Evolutionary conservation across 1,140 invertebrate species (phyloP), one percentile per base, ranked within the genome.

Genomic region (Drosophila setifemur): DNA sequence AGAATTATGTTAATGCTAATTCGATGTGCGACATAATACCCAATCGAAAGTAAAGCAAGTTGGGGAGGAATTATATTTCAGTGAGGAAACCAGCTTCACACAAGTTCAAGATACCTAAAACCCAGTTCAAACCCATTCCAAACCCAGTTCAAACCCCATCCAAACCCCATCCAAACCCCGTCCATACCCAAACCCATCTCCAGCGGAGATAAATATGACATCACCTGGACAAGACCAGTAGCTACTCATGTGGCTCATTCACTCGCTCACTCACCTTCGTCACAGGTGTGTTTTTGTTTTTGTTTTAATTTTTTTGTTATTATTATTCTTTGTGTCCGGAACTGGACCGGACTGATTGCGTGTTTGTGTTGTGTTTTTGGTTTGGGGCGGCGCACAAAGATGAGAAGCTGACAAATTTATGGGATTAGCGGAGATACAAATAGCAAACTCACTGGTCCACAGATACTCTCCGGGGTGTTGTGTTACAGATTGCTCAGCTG

Each of bases 401-500:
- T 47, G 55, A 71, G 35, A 47, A 61, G 42, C 52, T 71, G 14
- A 54, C 49, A 63, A 53, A 72, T 73, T 73, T 72, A 73, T 73
- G 68, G 47, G 43, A 47, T 71, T 57, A 69, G 16, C 64, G 9
- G 26, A 45, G 33, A 49, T 44, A 33, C 25, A 14, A 42, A 60
- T 55, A 54, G 25, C 14, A 23, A 31, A 37, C 5, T 33, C 31
- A 33, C 31, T n/a, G n/a, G 12, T 31, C 3, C 29, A 2, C 45
- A 16, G 18, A 26, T 23, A 19, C 39, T 21, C 25, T 23, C 14
- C n/a, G 12, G 6, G 23, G n/a, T 47, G 42, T 48, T 25, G n/a
- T 47, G 75, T 85, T 85, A 85, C 81, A 85, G 50, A 79, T 86
- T 86, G 79, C 71, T 63, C 49, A 50, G 45, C 19, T 47, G 47